These are phyloP conservation scores for Phenganax subtilis DNA, from an alignment of 92 coral and sea anemone genomes.

Conservation along the genomic window DNA sequence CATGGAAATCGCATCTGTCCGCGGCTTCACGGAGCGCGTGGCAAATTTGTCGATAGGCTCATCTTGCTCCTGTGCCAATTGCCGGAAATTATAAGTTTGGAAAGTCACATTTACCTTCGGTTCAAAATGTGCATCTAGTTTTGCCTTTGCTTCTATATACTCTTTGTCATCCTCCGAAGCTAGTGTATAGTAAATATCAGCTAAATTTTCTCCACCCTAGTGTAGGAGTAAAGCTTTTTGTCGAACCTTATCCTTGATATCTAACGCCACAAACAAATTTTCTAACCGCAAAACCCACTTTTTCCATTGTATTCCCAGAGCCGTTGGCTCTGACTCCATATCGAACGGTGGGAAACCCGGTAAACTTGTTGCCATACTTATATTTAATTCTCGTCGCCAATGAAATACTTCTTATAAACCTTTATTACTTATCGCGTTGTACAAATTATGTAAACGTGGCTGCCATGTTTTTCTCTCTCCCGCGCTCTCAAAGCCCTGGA, in stretches of 20 bases:
- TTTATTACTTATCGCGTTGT: no score
- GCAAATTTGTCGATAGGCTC: conserved; percentile 29
- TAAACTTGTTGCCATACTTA: conserved; percentile 21
- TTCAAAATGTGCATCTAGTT: conserved; percentile 36
- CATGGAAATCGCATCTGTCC: conserved; percentile 12
- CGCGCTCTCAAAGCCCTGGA: no score
- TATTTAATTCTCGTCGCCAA: no score
- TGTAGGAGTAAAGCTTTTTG: conserved; percentile 38
- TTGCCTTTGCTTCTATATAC: conserved; percentile 31
- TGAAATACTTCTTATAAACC: no score
- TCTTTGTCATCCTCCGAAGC: conserved; percentile 41
- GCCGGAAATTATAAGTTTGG: conserved; percentile 24
- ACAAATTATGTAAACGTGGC: no score
- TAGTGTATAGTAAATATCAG: conserved; percentile 36
- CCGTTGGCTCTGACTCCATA: conserved; percentile 23
- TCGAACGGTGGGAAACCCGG: conserved; percentile 36
- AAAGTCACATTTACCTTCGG: conserved; percentile 42
- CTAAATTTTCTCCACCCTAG: conserved; percentile 33
- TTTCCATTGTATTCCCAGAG: conserved; percentile 43
- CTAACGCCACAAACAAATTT: conserved; percentile 41
- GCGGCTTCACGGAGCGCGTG: conserved; percentile 24
- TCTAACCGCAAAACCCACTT: conserved; percentile 38
- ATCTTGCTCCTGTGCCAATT: conserved; percentile 11
- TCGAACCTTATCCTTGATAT: conserved; percentile 39
- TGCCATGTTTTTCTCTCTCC: no score